phyloP scores from a whole-genome alignment of 2,113 vertebrate genomes.

The Chionis minor region DNA sequence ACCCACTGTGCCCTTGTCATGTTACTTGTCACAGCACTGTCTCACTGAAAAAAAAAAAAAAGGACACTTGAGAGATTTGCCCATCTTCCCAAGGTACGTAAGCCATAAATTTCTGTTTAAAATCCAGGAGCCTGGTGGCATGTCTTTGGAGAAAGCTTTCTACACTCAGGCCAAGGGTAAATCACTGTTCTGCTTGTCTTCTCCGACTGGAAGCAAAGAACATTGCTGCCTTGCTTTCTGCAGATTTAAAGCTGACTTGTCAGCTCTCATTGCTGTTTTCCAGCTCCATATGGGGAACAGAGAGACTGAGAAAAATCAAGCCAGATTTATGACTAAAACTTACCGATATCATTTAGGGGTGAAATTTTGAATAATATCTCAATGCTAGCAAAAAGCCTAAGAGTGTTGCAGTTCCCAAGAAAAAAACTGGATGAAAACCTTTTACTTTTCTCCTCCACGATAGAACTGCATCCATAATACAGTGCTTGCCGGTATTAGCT shows the following conservation, averaged over 20 bases:
- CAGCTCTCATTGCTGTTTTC: neutral
- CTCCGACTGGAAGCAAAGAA: neutral
- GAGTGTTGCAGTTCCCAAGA: neutral
- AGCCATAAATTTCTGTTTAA: neutral
- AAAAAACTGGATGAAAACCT: neutral
- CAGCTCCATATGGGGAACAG: neutral
- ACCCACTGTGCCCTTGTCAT: neutral
- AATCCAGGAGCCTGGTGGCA: neutral
- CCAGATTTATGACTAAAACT: slow-evolving; percentile 12
- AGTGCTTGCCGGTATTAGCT: slow-evolving; percentile 29
- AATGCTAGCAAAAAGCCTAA: neutral
- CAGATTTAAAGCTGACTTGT: slow-evolving; percentile 13
- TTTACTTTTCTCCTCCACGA: neutral
- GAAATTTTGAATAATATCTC: slow-evolving; percentile 23
- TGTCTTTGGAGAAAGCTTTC: neutral
- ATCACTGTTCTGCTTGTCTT: neutral
- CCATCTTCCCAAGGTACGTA: neutral
- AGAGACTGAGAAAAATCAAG: slow-evolving; percentile 12
- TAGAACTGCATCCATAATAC: slow-evolving; percentile 25
- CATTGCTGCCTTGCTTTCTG: neutral
- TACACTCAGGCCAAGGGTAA: neutral
- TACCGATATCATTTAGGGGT: neutral
- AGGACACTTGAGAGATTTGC: neutral
- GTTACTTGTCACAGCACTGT: neutral
- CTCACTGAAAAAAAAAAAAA: neutral